Conservation (phyloP, 2,113 vertebrate species). For the Stercorarius parasiticus region DNA sequence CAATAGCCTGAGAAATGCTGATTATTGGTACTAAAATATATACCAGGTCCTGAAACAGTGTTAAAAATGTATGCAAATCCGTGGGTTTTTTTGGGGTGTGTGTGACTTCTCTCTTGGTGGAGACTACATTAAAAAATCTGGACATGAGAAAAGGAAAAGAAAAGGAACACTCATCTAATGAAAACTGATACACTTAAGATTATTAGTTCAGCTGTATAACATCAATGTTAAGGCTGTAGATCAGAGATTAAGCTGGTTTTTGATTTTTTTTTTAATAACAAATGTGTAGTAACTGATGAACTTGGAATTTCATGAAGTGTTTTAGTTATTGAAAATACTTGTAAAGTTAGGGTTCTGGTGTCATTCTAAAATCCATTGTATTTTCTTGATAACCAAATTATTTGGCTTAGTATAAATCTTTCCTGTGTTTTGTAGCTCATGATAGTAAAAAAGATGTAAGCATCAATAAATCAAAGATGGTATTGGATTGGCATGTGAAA, state of each 20-base stretch:
- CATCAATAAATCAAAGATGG: background rate
- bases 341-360: background rate
- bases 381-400: background rate
- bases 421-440: background rate
- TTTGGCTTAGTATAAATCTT: background rate
- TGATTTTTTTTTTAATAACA: background rate
- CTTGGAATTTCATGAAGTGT: background rate
- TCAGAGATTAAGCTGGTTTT: background rate
- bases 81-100: accelerated
- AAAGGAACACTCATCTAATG: background rate
- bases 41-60: background rate
- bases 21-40: background rate
- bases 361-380: background rate
- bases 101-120: background rate
- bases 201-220: background rate
- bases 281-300: background rate
- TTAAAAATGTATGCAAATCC: background rate
- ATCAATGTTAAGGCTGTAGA: background rate
- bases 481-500: background rate
- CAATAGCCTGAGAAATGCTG: background rate
- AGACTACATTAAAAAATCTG: background rate
- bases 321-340: background rate
- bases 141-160: background rate
- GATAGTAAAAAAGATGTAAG: background rate
- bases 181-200: background rate